Conservation (phyloP, 2,797 vertebrate genomes). For the Diceros bicornis region DNA sequence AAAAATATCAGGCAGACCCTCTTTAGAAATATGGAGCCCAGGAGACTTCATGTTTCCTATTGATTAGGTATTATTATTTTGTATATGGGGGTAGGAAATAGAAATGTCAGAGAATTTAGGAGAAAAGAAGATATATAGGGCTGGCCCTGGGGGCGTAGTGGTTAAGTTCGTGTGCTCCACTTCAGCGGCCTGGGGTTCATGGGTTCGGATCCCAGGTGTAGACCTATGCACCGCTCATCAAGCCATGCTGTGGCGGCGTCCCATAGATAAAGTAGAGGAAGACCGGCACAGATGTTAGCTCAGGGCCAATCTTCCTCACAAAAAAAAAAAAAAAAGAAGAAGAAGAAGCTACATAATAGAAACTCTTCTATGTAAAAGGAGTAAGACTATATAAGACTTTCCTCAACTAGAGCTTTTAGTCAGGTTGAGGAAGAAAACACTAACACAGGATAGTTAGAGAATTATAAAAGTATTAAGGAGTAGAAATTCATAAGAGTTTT, state of each 20-base stretch:
- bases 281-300: too few species aligned
- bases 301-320: too few species aligned
- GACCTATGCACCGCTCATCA: too few species aligned
- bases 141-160: too few species aligned
- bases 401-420: not conserved
- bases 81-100: not conserved
- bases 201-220: too few species aligned
- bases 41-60: not conserved
- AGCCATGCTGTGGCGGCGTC: too few species aligned
- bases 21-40: not conserved
- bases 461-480: not conserved
- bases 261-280: too few species aligned
- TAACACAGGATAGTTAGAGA: not conserved
- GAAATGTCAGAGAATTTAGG: constrained; percentile 28
- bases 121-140: not conserved
- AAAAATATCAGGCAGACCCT: not conserved
- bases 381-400: not conserved
- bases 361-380: not conserved
- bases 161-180: too few species aligned
- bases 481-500: not conserved
- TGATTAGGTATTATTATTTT: not conserved
- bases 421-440: not conserved
- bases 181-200: too few species aligned
- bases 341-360: not conserved
- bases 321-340: too few species aligned